Base-by-base conservation (phyloP, 2,888 invertebrate species). In the Apomyelois bistriatella region DNA sequence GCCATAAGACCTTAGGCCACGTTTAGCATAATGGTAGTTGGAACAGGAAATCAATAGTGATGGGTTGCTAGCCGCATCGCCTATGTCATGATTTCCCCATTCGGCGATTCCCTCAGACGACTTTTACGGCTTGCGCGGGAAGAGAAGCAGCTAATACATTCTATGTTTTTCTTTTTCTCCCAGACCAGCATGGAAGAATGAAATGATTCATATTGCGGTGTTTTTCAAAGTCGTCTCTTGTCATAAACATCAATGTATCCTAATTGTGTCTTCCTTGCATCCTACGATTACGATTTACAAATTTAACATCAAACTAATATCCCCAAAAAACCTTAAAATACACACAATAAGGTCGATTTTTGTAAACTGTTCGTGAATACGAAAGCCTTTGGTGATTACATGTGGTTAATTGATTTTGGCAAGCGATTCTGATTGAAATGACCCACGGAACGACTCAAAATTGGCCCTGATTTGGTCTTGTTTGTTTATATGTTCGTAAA, bases 321-420 rank as follows among this genome's bases (percentile, higher is more conserved):
- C 13, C 32, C 32, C 8, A 28, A 12, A 16, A 50, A 15, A 50
- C 55, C 56, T 62, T 65, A 53, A 16, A 0, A 0, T 0, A 0
- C 12, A 17, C 0, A 0, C 3, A 15, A 3, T 57, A 70, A 58
- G 64, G 59, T 8, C 58, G 47, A 52, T 9, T 60, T 61, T 73
- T 8, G 2, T 37, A 22, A 13, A 17, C 22, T 17, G 5, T 28
- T 52, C 53, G 6, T 0, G 4, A 1, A 51, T 13, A 4, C 22
- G 49, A 8, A 54, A 13, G 4, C 63, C 59, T 58, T 60, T 53
- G 56, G 61, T 79, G 79, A 84, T 83, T 84, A 78, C 72, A 74
- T 76, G 69, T 73, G 71, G 69, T 74, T 84, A 86, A 86, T 86
- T 86, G 85, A 85, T 85, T 85, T 86, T 80, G 84, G 81, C 84